phyloP scores from a whole-genome alignment of 2,888 invertebrate species.

The Zelleria hepariella region DNA sequence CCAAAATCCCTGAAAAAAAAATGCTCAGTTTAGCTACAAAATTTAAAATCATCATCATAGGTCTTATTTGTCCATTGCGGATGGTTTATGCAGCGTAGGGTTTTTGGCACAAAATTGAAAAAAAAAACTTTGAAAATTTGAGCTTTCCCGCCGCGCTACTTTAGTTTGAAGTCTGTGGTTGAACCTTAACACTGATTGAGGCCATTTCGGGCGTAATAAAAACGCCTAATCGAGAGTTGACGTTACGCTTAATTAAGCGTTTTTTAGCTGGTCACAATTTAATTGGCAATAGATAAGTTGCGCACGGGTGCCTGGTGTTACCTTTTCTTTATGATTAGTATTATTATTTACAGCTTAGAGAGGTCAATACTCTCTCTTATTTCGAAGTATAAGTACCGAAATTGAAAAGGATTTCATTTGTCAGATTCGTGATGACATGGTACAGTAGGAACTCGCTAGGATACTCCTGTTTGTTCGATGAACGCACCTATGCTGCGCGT shows the following conservation, averaged over 20 bases:
- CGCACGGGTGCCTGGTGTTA: conserved; percentile 9
- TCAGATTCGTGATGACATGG: not conserved
- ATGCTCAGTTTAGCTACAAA: no score
- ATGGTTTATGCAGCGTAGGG: no score
- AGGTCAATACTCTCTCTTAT: not conserved
- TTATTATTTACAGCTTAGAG: not conserved
- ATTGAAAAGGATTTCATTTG: not conserved
- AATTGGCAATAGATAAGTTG: conserved; percentile 30
- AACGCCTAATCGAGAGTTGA: conserved; percentile 37
- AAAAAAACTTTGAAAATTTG: no score
- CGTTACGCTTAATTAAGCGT: conserved; percentile 59
- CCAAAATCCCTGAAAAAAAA: no score
- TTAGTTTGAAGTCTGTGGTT: no score
- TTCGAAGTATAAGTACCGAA: not conserved
- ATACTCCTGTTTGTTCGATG: no score
- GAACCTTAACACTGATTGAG: conserved; percentile 37
- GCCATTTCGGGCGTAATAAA: conserved; percentile 36
- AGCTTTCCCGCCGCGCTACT: no score
- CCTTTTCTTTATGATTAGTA: not conserved
- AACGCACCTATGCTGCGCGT: no score
- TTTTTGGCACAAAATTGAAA: no score
- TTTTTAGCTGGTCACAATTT: conserved; percentile 49
- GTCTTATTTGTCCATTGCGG: no score
- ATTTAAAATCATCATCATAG: no score
- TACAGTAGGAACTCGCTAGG: not conserved